Conservation (phyloP, 1,140 invertebrate genomes). For the silkworm (Bombyx mori) region DNA sequence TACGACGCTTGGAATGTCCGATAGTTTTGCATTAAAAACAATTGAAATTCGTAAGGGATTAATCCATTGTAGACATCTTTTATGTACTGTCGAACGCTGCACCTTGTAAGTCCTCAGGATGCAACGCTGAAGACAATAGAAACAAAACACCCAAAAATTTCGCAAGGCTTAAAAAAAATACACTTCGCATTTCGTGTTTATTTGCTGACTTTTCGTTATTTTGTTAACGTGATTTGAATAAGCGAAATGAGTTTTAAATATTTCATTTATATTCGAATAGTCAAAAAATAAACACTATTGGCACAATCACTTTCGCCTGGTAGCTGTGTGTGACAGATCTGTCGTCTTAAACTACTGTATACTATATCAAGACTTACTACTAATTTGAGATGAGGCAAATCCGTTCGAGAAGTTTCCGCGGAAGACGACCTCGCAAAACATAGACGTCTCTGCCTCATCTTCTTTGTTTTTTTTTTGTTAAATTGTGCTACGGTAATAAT, state of each 20-base stretch:
- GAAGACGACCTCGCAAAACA: too few species aligned
- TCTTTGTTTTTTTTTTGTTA: conserved; percentile 31
- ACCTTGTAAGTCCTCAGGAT: too few species aligned
- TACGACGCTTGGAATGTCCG: too few species aligned
- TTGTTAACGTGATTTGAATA: background rate
- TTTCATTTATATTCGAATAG: background rate
- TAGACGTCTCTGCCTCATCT: conserved; percentile 16
- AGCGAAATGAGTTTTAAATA: too few species aligned
- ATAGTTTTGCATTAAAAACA: too few species aligned
- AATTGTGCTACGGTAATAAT: conserved; percentile 57
- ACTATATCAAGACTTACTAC: conserved; percentile 53
- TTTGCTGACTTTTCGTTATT: conserved; percentile 7
- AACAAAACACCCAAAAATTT: conserved; percentile 9
- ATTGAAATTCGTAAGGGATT: too few species aligned
- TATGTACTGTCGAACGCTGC: too few species aligned
- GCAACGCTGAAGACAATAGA: background rate
- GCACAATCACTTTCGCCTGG: conserved; percentile 37
- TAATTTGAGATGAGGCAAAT: conserved; percentile 16
- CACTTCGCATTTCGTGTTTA: conserved; percentile 6
- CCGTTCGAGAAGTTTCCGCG: too few species aligned
- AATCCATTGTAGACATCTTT: too few species aligned
- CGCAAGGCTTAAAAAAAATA: conserved; percentile 20
- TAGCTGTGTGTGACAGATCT: conserved; percentile 52
- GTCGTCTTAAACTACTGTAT: conserved; percentile 52
- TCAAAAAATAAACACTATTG: conserved; percentile 39